Evolutionary conservation across 2,888 invertebrate species (phyloP), one percentile per base, ranked within the genome.

Genomic region (Dioctria rufipes): DNA sequence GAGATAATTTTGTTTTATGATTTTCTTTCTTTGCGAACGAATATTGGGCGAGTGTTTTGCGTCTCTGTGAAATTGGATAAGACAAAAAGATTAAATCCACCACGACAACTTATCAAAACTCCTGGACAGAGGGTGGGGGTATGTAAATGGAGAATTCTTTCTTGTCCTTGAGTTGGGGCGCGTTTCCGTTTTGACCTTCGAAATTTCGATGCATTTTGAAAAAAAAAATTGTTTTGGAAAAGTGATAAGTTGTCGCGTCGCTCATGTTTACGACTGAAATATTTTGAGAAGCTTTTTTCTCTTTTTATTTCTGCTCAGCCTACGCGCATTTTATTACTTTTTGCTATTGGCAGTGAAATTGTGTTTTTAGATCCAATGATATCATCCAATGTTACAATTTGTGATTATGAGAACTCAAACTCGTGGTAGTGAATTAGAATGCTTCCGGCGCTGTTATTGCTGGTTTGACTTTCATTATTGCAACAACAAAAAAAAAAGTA

Each of bases 1-100:
- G 69, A 60, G 43, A 73, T 73, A 73, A 40, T 73, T 60, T 58
- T 13, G 51, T 58, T 54, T 73, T 73, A 40, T 42, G 42, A 42
- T 43, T 42, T 73, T 42, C 43, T 54, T 51, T 37, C 71, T 25
- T 25, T 25, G 25, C 25, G 25, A 40, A 71, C 25, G 25, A 51
- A 39, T 51, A 71, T 54, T 54, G 39, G 49, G 39, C 11, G 37
- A 54, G 46, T 49, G 46, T 13, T 67, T 40, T 46, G 43, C 25
- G 40, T 42, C 46, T 67, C 46, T 25, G 25, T 9, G 9, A 46
- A 67, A 67, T 67, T 67, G 67, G 46, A 67, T 25, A 46, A 13
- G 46, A 6, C 46, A 46, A 46, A 46, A 60, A 60, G 37, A 60
- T 60, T 37, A 37, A 60, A 60, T 13, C 25, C n/a, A 37, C 25